Evolutionary conservation across 2,113 vertebrate genomes (phyloP), one percentile per base, ranked within the genome.

Genomic region (Tor tambroides): DNA sequence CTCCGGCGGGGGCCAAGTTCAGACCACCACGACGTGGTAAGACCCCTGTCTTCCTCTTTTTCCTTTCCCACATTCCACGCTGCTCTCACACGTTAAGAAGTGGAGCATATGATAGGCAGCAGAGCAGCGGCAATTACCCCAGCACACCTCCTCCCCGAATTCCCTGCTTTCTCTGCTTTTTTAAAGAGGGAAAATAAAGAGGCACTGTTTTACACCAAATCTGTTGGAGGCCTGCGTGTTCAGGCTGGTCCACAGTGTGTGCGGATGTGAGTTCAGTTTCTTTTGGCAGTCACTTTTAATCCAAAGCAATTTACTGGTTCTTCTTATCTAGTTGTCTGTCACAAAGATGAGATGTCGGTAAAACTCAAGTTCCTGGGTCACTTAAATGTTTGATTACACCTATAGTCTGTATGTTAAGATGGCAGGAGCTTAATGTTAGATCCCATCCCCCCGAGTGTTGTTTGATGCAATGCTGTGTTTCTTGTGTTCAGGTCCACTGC

Each of bases 31-130:
- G 91, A 93, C 84, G 93, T 56, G 0, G 59, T 90, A 92, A 93
- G 93, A 93, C 92, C 93, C 90, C 88, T 85, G 85, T 91, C 91
- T 90, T 92, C 90, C 91, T 92, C 90, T 91, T 75, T 2, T 61
- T 59, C 41, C 43, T 91, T 93, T 94, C 93, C 93, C 93, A 95
- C 88, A 92, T 88, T 91, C 88, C 76, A 90, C 88, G 89, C 86
- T 85, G 79, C 88, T 83, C 91, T 91, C 94, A 92, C 90, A 94
- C 91, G 92, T 93, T 93, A 89, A 93, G 93, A 94, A 94, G 93
- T 94, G 93, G 92, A 65, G 91, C 69, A 88, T 92, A 93, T 94
- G 94, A 94, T 93, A 92, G 94, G 94, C 93, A 93, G 92, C 94
- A 95, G 94, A 94, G 93, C 94, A 92, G 92, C 90, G 87, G 92